Conservation (phyloP, 2,113 vertebrate species). For the Cololabis saira region DNA sequence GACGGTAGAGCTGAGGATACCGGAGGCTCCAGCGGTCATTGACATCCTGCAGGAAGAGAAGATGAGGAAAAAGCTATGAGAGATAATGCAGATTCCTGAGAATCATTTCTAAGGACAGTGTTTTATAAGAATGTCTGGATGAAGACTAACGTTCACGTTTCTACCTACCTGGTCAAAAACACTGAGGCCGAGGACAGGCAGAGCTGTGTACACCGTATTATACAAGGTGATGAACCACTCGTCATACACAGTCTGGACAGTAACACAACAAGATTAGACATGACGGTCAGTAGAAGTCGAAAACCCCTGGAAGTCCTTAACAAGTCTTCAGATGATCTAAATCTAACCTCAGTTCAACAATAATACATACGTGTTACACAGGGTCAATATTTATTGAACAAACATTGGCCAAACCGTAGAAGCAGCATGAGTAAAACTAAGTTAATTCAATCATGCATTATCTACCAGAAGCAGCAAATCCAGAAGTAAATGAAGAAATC, state of each 20-base stretch:
- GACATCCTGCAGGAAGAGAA: slow-evolving; percentile 84
- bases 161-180: slow-evolving; percentile 92
- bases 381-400: no score
- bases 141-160: no score
- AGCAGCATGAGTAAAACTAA: no score
- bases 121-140: not conserved
- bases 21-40: slow-evolving; percentile 91
- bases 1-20: slow-evolving; percentile 90
- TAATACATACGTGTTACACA: no score
- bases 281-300: not conserved
- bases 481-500: no score
- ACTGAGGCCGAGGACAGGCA: slow-evolving; percentile 92
- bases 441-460: no score
- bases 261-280: slow-evolving; percentile 9
- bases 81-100: not conserved
- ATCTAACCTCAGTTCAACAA: no score
- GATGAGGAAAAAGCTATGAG: not conserved
- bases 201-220: slow-evolving; percentile 93
- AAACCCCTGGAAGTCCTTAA: no score
- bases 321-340: no score
- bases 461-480: no score
- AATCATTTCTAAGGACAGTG: not conserved
- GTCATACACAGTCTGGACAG: slow-evolving; percentile 90
- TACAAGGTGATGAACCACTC: slow-evolving; percentile 95
- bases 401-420: no score